Evolutionary conservation across 2,888 invertebrate genomes (phyloP).

Genomic region (Morpho deidamia): DNA sequence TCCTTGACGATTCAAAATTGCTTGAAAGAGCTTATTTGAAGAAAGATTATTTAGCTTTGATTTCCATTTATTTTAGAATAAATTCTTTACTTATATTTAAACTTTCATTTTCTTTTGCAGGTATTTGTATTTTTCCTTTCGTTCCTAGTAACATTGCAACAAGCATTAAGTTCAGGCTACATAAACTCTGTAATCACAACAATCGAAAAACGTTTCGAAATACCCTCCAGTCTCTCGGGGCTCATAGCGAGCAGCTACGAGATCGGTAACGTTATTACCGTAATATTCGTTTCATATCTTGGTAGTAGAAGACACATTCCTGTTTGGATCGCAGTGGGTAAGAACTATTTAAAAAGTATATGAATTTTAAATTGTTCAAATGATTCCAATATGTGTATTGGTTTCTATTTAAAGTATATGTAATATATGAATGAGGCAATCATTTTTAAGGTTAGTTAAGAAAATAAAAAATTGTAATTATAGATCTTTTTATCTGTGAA

Average conservation of each 20-base stretch:
- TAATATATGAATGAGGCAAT: too few species aligned
- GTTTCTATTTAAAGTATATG: too few species aligned
- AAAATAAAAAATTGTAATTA: too few species aligned
- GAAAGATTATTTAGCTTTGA: too few species aligned
- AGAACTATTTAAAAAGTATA: slow-evolving; percentile 34
- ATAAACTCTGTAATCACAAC: slow-evolving; percentile 98
- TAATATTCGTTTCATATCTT: slow-evolving; percentile 96
- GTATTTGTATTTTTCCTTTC: slow-evolving; percentile 93
- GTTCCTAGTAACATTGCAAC: slow-evolving; percentile 93
- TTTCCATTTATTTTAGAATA: too few species aligned
- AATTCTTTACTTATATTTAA: background rate
- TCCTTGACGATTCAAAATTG: too few species aligned
- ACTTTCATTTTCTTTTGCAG: slow-evolving; percentile 62
- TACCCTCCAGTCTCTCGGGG: slow-evolving; percentile 95
- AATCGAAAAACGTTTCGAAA: slow-evolving; percentile 96
- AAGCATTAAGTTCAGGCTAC: slow-evolving; percentile 93
- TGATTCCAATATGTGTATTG: too few species aligned
- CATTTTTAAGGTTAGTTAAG: too few species aligned
- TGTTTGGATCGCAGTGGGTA: slow-evolving; percentile 95
- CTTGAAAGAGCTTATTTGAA: too few species aligned
- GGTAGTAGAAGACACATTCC: slow-evolving; percentile 95
- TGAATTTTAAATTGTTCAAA: too few species aligned
- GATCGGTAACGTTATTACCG: slow-evolving; percentile 96
- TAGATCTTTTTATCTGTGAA: too few species aligned
- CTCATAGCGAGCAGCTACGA: slow-evolving; percentile 96